Percentiles rank a stretch among this genome's conserved stretches.
Conservation (phyloP, 2,113 vertebrate species). For the Ursus arctos region DNA sequence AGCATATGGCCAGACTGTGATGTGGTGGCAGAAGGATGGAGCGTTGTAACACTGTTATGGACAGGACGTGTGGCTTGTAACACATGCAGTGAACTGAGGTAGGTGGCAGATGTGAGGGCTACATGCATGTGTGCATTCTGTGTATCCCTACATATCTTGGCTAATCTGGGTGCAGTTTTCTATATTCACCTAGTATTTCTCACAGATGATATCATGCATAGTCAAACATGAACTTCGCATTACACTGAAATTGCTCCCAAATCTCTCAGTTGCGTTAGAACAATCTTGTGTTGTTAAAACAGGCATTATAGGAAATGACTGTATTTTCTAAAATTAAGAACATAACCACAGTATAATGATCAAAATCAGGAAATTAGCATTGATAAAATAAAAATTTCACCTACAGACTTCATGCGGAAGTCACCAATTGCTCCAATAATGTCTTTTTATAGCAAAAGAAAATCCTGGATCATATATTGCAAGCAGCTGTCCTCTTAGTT, state of each 20-base stretch:
- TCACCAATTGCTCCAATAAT: neutral
- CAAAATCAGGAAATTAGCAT: constrained; percentile 57
- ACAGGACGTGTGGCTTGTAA: neutral
- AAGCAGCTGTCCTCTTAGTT: neutral
- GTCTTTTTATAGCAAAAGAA: constrained; percentile 61
- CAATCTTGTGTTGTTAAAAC: neutral
- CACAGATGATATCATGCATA: neutral
- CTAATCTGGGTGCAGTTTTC: neutral
- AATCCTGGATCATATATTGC: neutral
- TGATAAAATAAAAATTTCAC: constrained; percentile 33
- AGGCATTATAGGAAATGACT: neutral
- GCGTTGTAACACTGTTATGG: neutral
- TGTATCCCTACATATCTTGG: neutral
- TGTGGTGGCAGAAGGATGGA: neutral
- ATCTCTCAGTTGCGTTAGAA: neutral
- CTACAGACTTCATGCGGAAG: constrained; percentile 31
- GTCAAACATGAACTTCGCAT: constrained; percentile 42
- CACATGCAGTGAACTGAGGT: neutral
- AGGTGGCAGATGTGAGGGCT: neutral
- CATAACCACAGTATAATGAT: neutral
- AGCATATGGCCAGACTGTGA: neutral
- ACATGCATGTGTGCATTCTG: neutral
- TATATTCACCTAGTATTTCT: constrained; percentile 38
- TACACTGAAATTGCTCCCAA: neutral
- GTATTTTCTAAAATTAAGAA: constrained; percentile 23